These are phyloP conservation scores for Venustaconcha ellipsiformis DNA, from an alignment of 1,140 invertebrate genomes.

Conservation along the genomic window DNA sequence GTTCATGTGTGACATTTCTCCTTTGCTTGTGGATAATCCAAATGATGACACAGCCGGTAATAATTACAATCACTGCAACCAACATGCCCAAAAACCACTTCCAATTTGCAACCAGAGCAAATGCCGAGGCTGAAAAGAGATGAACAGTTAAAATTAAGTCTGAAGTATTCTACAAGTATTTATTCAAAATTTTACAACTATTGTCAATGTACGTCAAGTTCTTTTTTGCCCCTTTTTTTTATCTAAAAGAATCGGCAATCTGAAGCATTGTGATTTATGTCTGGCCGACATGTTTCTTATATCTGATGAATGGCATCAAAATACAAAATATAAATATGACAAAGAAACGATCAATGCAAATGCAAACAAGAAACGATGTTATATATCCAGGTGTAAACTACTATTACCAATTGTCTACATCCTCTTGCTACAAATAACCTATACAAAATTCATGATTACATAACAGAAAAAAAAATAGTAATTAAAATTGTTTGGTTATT, in stretches of 20 bases:
- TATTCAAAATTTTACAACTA: neutral
- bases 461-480: too few species aligned
- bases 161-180: neutral
- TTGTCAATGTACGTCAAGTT: neutral
- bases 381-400: neutral
- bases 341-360: neutral
- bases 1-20: constrained; percentile 2
- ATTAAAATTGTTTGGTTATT: too few species aligned
- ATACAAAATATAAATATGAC: neutral
- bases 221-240: too few species aligned
- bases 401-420: neutral
- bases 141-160: neutral
- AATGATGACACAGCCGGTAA: constrained; percentile 92
- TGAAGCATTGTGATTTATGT: too few species aligned
- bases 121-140: constrained; percentile 46
- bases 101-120: constrained; percentile 80
- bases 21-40: constrained; percentile 68
- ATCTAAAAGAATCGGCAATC: too few species aligned
- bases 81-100: constrained; percentile 98
- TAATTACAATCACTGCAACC: constrained; percentile 90
- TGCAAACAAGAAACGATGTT: too few species aligned
- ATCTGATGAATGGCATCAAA: neutral
- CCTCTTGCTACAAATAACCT: neutral
- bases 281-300: too few species aligned
- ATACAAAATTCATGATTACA: too few species aligned